Evolutionary conservation across 1,140 invertebrate genomes (phyloP).

Genomic region (Condylostylus longicornis): DNA sequence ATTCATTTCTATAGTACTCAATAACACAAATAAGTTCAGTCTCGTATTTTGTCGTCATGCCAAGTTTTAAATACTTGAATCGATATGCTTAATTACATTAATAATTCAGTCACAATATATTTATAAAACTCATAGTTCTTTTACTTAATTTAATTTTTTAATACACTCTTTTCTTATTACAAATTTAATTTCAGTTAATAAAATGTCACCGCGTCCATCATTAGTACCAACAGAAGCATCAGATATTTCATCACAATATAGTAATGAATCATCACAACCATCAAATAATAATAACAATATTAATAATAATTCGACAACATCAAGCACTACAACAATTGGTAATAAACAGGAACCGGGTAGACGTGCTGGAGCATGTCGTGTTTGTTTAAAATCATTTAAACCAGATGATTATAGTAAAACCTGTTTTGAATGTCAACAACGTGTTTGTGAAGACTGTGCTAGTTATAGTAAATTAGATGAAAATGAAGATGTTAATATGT

Average conservation of each 20-base stretch:
- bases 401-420: constrained; percentile 68
- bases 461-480: constrained; percentile 72
- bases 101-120: no score
- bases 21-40: no score
- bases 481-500: constrained; percentile 60
- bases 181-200: constrained; percentile 38
- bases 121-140: not conserved
- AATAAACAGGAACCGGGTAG: constrained; percentile 54
- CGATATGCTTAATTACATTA: no score
- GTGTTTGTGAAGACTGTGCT: constrained; percentile 82
- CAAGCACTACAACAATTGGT: constrained; percentile 15
- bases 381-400: constrained; percentile 74
- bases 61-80: no score
- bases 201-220: constrained; percentile 46
- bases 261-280: constrained; percentile 28
- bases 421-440: constrained; percentile 73
- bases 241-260: constrained; percentile 14
- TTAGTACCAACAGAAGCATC: constrained; percentile 35
- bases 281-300: constrained; percentile 29
- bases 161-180: not conserved
- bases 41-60: no score
- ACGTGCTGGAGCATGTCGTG: constrained; percentile 60
- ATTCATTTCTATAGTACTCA: no score
- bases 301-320: constrained; percentile 15
- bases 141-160: constrained; percentile 1